These are phyloP conservation scores for Meleagris gallopavo DNA, from an alignment of 2,113 vertebrate species.

Conservation along the genomic window DNA sequence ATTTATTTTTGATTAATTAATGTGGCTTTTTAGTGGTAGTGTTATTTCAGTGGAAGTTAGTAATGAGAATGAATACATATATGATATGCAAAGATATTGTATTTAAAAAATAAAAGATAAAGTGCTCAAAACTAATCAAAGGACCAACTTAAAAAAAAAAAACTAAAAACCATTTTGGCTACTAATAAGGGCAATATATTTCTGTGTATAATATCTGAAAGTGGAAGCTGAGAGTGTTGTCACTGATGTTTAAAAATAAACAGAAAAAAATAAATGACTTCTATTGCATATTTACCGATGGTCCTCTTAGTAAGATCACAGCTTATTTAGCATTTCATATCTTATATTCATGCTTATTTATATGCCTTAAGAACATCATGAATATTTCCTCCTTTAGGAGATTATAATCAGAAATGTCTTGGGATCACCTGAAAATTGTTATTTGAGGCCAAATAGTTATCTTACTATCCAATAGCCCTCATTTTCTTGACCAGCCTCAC, in stretches of 20 bases:
- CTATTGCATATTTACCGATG: not conserved
- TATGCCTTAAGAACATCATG: not conserved
- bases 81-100: not conserved
- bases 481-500: not conserved
- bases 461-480: not conserved
- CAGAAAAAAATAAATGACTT: not conserved
- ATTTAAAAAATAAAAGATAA: not conserved
- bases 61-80: not conserved
- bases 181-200: not conserved
- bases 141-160: not conserved
- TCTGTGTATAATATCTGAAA: not conserved
- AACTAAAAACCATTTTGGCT: not conserved
- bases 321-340: not conserved
- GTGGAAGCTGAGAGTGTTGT: not conserved
- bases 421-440: not conserved
- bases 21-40: not conserved
- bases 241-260: not conserved
- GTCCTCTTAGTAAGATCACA: not conserved
- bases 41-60: not conserved
- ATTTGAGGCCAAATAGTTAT: not conserved
- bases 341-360: not conserved
- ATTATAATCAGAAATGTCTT: not conserved
- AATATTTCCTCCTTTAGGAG: not conserved
- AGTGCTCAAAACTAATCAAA: not conserved
- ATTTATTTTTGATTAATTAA: constrained; percentile 1